Percentiles rank a stretch among this genome's conserved stretches.
These are phyloP conservation scores for Apoda limacodes DNA, from an alignment of 2,888 invertebrate genomes.

Conservation along the genomic window DNA sequence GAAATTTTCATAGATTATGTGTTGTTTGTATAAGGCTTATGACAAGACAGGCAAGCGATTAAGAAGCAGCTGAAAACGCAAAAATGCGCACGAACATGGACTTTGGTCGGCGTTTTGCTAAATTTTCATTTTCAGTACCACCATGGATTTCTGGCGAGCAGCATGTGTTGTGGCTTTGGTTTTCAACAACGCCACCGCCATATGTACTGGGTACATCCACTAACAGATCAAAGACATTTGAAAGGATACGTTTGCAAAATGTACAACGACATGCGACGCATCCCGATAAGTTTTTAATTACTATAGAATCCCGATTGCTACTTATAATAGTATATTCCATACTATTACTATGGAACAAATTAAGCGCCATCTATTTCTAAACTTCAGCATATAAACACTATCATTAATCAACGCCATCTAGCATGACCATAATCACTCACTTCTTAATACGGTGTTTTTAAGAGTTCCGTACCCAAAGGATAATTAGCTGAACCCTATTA, in stretches of 20 bases:
- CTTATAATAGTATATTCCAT: not conserved
- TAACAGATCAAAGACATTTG: slow-evolving; percentile 1
- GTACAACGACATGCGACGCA: not conserved
- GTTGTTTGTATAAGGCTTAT: too few species aligned
- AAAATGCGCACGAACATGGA: not conserved
- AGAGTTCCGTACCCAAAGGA: too few species aligned
- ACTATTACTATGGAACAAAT: too few species aligned
- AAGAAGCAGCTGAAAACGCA: not conserved
- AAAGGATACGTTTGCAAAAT: slow-evolving; percentile 1
- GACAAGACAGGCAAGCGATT: not conserved
- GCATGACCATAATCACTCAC: too few species aligned
- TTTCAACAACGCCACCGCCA: slow-evolving; percentile 1
- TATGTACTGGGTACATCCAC: slow-evolving; percentile 1
- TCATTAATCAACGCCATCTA: too few species aligned
- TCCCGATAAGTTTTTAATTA: not conserved
- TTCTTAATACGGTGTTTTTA: too few species aligned
- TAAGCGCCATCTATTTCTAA: too few species aligned
- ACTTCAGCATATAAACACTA: too few species aligned
- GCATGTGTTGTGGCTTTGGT: not conserved
- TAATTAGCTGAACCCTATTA: too few species aligned
- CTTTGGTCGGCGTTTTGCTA: not conserved
- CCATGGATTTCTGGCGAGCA: not conserved
- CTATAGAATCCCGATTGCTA: not conserved
- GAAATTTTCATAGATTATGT: too few species aligned
- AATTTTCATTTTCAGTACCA: not conserved